Percentiles rank a stretch among this genome's conserved stretches.
These are phyloP conservation scores for Trachops cirrhosus DNA, from an alignment of 2,797 vertebrate genomes.

Conservation along the genomic window DNA sequence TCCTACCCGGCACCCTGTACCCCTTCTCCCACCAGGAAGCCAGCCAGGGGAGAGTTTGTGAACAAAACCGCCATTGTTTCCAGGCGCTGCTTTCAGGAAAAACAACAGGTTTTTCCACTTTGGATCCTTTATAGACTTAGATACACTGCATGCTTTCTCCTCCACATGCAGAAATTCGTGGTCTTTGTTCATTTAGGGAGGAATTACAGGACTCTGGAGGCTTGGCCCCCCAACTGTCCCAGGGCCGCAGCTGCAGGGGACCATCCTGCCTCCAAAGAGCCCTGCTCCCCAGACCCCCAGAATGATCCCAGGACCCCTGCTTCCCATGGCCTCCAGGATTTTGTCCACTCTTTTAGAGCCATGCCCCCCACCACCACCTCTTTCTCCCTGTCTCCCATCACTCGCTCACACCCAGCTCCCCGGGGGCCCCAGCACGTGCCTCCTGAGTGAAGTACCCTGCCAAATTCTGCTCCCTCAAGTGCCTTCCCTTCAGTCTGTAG, in stretches of 20 bases:
- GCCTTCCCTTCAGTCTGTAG: fast-evolving
- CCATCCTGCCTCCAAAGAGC: background rate
- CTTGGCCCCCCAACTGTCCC: background rate
- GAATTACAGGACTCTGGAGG: background rate
- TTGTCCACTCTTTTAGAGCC: background rate
- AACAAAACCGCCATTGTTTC: conserved; percentile 46
- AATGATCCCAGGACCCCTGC: background rate
- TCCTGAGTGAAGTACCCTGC: background rate
- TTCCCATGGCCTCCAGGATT: background rate
- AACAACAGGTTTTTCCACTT: conserved; percentile 58
- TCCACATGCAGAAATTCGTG: background rate
- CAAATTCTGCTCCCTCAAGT: background rate
- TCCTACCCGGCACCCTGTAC: background rate
- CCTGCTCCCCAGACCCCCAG: background rate
- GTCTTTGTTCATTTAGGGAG: background rate
- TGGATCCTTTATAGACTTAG: conserved; percentile 8
- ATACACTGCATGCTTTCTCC: background rate
- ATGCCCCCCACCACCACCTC: too few species aligned
- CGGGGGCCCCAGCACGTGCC: background rate
- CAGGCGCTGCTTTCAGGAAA: background rate
- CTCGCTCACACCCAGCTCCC: background rate
- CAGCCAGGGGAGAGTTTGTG: background rate
- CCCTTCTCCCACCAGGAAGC: background rate
- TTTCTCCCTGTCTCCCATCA: background rate
- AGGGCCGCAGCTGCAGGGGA: background rate